Evolutionary conservation across 1,140 invertebrate genomes (phyloP), one percentile per base, ranked within the genome.

Genomic region (Frieseomelitta varia): DNA sequence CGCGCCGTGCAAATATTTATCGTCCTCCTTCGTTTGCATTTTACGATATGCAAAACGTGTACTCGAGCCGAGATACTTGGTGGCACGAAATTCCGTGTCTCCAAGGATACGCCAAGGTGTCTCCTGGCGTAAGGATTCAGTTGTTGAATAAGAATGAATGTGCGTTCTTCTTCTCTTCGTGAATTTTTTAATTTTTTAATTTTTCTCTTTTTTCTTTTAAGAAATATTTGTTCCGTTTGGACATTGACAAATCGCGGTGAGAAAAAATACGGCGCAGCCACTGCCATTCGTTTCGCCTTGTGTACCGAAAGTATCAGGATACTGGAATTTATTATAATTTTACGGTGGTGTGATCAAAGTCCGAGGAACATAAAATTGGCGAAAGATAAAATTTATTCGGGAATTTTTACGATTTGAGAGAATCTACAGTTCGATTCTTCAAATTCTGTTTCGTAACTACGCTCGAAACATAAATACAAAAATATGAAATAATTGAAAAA

Each of bases 1-100:
- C 15, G 55, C 47, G 27, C 15, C 53, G 55, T 8, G 58, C 69
- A 80, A 84, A 84, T 73, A 84, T 84, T 84, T 65, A 67, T 73
- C 24, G 68, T 55, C 14, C 51, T n/a, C 14, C n/a, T 47, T 73
- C 76, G 56, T 84, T 80, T 84, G 68, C 77, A 79, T 71, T n/a
- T 80, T 56, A 61, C 47, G 47, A 72, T 61, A 61, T 21, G 24
- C 67, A 67, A 67, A 67, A 67, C 30, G 73, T 34, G 74, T 51
- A 53, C 67, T 24, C 65, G 24, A 27, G 72, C 19, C 47, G 30
- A 75, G 30, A 67, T 75, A 77, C 53, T 47, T 10, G 39, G 39
- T 8, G 39, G 81, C 53, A 53, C 61, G 81, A 77, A 77, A 77
- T 58, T 69, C 47, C 21, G 24, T 17, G 61, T 39, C 51, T 19